A percentile compares a stretch with the other conserved stretches of the same genome.
Conservation (phyloP, 2,888 invertebrate genomes). For the Ferrisia virgata region DNA sequence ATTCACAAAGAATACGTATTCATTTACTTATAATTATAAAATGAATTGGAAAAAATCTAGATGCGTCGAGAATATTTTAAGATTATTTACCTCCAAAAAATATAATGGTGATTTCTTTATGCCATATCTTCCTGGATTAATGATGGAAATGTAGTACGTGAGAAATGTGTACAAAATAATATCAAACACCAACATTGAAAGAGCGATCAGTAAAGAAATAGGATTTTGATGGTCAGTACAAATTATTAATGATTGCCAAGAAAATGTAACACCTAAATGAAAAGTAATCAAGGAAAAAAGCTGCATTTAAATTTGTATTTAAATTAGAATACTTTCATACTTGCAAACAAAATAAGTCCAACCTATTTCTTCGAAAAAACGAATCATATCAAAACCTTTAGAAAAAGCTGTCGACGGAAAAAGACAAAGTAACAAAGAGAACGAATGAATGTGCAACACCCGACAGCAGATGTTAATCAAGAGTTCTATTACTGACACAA, state of each 20-base stretch:
- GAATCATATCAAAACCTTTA: not conserved
- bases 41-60: no score
- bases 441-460: not conserved
- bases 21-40: no score
- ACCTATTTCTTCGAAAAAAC: not conserved
- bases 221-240: not conserved
- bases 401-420: not conserved
- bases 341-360: not conserved
- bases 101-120: not conserved
- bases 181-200: not conserved
- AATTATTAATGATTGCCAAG: not conserved
- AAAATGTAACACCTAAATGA: not conserved
- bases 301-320: not conserved
- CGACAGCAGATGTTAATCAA: not conserved
- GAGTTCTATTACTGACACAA: not conserved
- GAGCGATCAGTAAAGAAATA: not conserved
- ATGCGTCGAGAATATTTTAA: no score
- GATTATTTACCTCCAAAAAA: not conserved
- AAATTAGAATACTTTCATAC: not conserved
- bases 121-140: constrained; percentile 29
- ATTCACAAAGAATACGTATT: no score
- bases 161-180: not conserved
- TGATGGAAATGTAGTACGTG: not conserved
- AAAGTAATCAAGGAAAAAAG: not conserved
- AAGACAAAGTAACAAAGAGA: not conserved